Conservation (phyloP, 2,113 vertebrate species). For the Chaetodon trifascialis region DNA sequence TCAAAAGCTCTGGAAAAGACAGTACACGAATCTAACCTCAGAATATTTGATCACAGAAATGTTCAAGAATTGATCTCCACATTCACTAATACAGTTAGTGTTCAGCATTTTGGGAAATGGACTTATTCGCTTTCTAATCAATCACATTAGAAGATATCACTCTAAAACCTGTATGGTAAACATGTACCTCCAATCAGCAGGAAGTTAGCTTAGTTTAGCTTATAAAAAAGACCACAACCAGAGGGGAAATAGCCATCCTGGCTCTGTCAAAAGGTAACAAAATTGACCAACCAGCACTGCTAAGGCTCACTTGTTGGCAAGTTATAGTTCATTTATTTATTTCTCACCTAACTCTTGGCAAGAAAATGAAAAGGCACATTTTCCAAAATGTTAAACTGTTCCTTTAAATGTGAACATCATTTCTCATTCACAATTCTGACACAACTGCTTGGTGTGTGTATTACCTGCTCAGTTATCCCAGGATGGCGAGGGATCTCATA, state of each 20-base stretch:
- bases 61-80: not conserved
- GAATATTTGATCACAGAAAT: not conserved
- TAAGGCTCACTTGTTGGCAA: not conserved
- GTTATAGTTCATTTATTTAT: not conserved
- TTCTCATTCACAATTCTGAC: not conserved
- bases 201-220: not conserved
- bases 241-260: not conserved
- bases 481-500: conserved; percentile 97
- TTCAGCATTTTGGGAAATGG: not conserved
- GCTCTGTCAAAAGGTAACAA: not conserved
- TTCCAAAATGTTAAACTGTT: not conserved
- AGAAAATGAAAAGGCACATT: no score
- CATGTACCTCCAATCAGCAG: not conserved
- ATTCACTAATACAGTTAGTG: not conserved
- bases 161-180: not conserved
- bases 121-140: no score
- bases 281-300: not conserved
- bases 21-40: not conserved
- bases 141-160: no score
- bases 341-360: not conserved
- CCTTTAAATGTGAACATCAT: not conserved
- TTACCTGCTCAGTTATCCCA: conserved; percentile 96
- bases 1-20: not conserved
- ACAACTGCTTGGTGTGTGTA: not conserved
- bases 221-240: not conserved